Evolutionary conservation across 2,113 vertebrate genomes (phyloP), one percentile per base, ranked within the genome.

Genomic region (Anseranas semipalmata): DNA sequence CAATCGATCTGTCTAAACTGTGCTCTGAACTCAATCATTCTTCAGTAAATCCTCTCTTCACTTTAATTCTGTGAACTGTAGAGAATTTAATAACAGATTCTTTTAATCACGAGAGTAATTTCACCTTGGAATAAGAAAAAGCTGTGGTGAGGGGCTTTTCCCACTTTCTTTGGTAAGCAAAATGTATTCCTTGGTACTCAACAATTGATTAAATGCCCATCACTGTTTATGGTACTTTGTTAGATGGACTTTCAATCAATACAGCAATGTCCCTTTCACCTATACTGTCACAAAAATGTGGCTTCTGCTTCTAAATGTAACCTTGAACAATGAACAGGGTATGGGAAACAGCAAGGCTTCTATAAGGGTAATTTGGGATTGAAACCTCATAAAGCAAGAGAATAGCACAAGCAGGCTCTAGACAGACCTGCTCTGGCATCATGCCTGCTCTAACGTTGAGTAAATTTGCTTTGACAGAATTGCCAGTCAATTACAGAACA

Each of bases 161-260:
- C 28, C 46, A 55, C 35, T 87, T 81, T 70, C 79, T 93, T 67
- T 68, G n/a, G 27, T 27, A 85, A 85, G 63, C 3, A 80, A 77
- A 96, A 93, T 13, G 1, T 28, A 52, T 65, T 91, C 27, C 35
- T 35, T 30, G 58, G 39, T 67, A 84, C 52, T 93, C 84, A 95
- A 78, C 2, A 2, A 96, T 88, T 41, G 94, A 96, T 93, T 89
- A 86, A 63, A 90, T 62, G 71, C 15, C 86, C 55, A 52, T 93
- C 90, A 84, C 43, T 75, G 8, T 77, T 95, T 86, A 86, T 4
- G 65, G 78, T 60, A 17, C 14, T 60, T 84, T 78, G 79, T 85
- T 89, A 95, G 91, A 85, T 74, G 66, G 72, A 89, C 80, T 93
- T 85, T 52, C 78, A 85, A 67, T 96, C 96, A 86, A 95, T 72